Percentiles rank a stretch among this genome's conserved stretches.
These are phyloP conservation scores for Morbakka virulenta DNA, from an alignment of 30 jellyfish, hydroid and myxozoan species.

Conservation along the genomic window DNA sequence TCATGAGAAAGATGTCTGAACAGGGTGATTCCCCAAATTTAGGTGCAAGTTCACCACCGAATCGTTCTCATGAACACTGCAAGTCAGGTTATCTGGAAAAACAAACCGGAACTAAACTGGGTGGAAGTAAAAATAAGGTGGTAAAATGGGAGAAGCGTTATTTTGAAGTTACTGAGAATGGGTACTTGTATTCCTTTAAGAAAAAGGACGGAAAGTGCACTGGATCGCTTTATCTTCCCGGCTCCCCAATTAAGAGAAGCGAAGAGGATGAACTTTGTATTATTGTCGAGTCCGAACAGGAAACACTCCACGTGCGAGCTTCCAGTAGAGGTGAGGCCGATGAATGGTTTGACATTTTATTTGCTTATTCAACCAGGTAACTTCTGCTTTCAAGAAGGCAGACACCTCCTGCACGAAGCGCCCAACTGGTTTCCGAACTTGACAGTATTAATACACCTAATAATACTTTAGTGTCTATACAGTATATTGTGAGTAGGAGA, in stretches of 20 bases:
- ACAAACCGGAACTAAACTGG: too few species aligned
- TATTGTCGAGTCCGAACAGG: conserved; percentile 58
- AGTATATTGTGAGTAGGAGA: too few species aligned
- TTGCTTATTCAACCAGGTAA: conserved; percentile 71
- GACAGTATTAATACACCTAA: too few species aligned
- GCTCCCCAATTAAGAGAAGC: conserved; percentile 75
- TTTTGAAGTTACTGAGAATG: conserved; percentile 79
- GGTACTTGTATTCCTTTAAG: conserved; percentile 70
- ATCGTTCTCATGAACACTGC: too few species aligned
- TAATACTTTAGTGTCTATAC: too few species aligned
- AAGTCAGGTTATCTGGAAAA: conserved; percentile 76
- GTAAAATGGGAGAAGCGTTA: conserved; percentile 85
- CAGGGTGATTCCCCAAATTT: too few species aligned
- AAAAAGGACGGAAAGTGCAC: conserved; percentile 70
- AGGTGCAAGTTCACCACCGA: too few species aligned
- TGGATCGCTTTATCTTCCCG: conserved; percentile 78
- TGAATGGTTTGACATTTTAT: conserved; percentile 70
- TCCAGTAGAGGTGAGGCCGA: conserved; percentile 49
- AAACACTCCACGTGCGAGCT: conserved; percentile 79
- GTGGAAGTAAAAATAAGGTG: conserved; percentile 87
- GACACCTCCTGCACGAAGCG: too few species aligned
- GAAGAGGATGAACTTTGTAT: conserved; percentile 43
- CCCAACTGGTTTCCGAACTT: too few species aligned
- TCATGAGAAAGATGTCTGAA: too few species aligned
- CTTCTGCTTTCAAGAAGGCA: too few species aligned